Conservation (phyloP, 2,797 vertebrate genomes). For the Hydrophis major region DNA sequence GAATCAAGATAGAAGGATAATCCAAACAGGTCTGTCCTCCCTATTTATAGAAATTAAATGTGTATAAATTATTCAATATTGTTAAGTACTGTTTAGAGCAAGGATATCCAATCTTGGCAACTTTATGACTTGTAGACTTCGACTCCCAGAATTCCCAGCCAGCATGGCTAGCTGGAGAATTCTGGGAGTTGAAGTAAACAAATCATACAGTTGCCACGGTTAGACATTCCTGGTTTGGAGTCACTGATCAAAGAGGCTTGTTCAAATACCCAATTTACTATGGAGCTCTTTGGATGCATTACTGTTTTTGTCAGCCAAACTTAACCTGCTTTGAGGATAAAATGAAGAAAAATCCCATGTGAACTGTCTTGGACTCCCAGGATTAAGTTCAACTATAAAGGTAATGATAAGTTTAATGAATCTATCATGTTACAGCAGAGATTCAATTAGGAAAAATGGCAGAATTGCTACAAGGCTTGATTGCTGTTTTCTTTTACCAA, state of each 20-base stretch:
- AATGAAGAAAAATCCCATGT: not conserved
- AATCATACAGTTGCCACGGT: not conserved
- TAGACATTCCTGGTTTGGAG: not conserved
- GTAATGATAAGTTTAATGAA: not conserved
- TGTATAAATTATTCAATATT: not conserved
- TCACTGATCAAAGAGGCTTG: not conserved
- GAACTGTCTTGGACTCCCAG: not conserved
- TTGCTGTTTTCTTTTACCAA: not conserved
- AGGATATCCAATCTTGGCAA: not conserved
- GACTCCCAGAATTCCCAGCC: not conserved
- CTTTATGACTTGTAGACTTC: not conserved
- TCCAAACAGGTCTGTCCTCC: not conserved
- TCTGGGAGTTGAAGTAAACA: not conserved
- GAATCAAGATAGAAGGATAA: not conserved
- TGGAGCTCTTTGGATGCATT: not conserved
- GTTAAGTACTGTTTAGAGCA: not conserved
- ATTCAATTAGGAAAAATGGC: not conserved
- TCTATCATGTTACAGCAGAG: not conserved
- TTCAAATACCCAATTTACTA: not conserved
- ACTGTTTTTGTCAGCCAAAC: not conserved
- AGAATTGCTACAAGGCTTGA: not conserved
- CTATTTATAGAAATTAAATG: not conserved
- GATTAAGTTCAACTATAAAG: not conserved
- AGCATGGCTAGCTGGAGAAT: too few species aligned
- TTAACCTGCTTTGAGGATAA: not conserved